Evolutionary conservation across 2,797 vertebrate genomes (phyloP), one percentile per base, ranked within the genome.

Genomic region (Pangasius macronema): DNA sequence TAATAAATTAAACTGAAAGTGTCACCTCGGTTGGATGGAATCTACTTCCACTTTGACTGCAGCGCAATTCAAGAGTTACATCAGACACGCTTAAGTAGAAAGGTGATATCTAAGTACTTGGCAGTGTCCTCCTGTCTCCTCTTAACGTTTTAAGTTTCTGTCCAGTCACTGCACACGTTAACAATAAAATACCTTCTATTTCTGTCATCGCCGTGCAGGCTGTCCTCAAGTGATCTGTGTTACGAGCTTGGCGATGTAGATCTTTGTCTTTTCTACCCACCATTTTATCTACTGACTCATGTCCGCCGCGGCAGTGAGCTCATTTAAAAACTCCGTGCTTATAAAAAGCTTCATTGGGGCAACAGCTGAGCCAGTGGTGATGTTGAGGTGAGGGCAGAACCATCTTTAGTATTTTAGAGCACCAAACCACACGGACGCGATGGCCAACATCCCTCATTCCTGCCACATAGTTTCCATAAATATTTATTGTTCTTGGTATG

Each of bases 401-500:
- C 81, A 87, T 85, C 85, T 85, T 80, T 89, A 87, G 87, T 84
- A 79, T 85, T 88, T 70, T 49, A 57, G 68, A 79, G 75, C 72
- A 85, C 42, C 55, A 85, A 91, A 90, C 87, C 85, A 39, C 88
- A 88, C 57, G 49, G 75, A 86, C 86, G 86, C 85, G 82, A 53
- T 88, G 83, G 88, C 86, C 82, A 81, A 88, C 87, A 90, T 87
- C 83, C 68, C 85, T 87, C 87, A 88, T 89, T 88, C 86, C 91
- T 90, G 87, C 63, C 86, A 87, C 87, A 89, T 89, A 91, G 85
- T 90, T 91, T 90, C 90, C 91, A 91, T 91, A 89, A 89, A 89
- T 91, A 89, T 90, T 90, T 90, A 91, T 89, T 91, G 84, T 87
- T 90, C 88, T 89, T 91, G 89, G 86, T 87, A 30, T 83, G 86